Evolutionary conservation across 2,888 invertebrate genomes (phyloP), one percentile per base, ranked within the genome.

Genomic region (Eupithecia subfuscata): DNA sequence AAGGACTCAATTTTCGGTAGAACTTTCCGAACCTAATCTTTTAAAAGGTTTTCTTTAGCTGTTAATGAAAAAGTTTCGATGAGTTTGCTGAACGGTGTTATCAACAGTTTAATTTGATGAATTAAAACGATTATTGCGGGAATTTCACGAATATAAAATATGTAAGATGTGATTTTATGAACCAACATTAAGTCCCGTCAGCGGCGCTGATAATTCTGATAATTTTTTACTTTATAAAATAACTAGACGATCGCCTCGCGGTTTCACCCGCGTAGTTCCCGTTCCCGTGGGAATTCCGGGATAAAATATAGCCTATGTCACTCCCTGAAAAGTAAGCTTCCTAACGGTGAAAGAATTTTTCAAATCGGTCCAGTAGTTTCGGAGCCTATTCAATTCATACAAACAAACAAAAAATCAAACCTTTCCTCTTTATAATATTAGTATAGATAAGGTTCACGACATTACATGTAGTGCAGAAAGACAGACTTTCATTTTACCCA

Each of bases 21-120:
- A 89, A 89, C 84, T 88, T 89, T 87, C 80, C 81, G 81, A 84
- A 86, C 88, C 25, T 68, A 86, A 86, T 85, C 81, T 85, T 83
- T 84, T 83, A 83, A 85, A 85, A 85, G 83, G 80, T 82, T 86
- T 84, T 80, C 83, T 81, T 82, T 81, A 82, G 78, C 80, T 84
- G 81, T 82, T 85, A 85, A 84, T 81, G 81, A 80, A 40, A 84
- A 88, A 88, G 83, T 87, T 89, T 84, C 80, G 79, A 83, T 84
- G 81, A 84, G 81, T 82, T 76, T 81, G 79, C 78, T 80, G 8
- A 45, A 16, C 43, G 16, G 12, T 68, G 79, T 79, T 83, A 80
- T 81, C 75, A 82, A 82, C 82, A 82, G 77, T 79, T 79, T 75
- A 71, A 67, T 67, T 37, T 64, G 64, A 30, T 68, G 11, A 78